A percentile compares a stretch with the other conserved stretches of the same genome.
Evolutionary conservation across 2,797 vertebrate species (phyloP).

Genomic region (Natrix natrix): DNA sequence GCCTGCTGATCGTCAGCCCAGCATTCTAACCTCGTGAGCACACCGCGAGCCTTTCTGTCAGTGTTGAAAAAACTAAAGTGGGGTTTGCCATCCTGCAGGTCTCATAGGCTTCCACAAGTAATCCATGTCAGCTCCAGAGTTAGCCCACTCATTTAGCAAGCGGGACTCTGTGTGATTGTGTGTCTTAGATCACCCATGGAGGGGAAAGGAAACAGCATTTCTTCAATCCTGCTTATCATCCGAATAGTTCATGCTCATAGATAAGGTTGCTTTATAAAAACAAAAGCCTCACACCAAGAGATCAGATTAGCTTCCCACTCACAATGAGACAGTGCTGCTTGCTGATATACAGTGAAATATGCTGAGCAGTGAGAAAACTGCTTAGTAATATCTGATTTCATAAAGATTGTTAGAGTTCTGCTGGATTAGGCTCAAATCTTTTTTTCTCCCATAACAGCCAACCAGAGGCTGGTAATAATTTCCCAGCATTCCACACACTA

Average conservation of each 20-base stretch:
- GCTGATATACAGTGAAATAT: background rate
- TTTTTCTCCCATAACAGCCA: no score
- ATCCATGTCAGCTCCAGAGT: background rate
- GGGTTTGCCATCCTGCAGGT: background rate
- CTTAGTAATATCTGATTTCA: background rate
- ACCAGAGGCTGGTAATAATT: background rate
- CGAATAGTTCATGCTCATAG: background rate
- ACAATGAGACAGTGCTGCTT: background rate
- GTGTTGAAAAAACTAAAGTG: background rate
- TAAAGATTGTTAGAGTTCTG: background rate
- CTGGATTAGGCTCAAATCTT: background rate
- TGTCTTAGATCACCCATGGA: background rate
- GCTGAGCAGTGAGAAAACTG: background rate
- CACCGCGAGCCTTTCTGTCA: background rate
- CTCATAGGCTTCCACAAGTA: background rate
- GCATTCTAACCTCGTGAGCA: background rate
- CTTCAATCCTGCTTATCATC: background rate
- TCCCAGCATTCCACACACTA: background rate
- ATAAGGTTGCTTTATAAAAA: background rate
- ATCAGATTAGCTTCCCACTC: background rate
- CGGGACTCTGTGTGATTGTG: background rate
- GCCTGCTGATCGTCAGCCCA: background rate
- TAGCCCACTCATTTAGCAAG: background rate
- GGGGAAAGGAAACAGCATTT: background rate
- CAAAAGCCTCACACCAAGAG: conserved; percentile 11